phyloP scores from a whole-genome alignment of 2,113 vertebrate genomes.

The Phalacrocorax pelagicus region DNA sequence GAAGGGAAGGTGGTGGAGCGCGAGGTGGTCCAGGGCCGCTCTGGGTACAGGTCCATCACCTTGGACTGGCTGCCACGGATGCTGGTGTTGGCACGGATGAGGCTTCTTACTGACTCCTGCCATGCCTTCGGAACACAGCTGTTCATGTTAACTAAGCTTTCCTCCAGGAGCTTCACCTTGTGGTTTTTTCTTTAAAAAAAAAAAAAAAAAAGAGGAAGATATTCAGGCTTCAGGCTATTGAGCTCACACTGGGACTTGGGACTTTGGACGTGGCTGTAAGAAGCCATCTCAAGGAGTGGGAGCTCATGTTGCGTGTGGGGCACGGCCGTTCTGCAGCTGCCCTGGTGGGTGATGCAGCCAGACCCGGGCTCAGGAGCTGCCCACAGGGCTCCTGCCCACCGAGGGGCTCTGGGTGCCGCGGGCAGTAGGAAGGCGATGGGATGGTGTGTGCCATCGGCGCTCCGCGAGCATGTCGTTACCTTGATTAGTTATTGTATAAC shows the following conservation, averaged over 20 bases:
- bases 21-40: neutral
- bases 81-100: neutral
- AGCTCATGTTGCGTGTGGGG: rapidly evolving
- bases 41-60: neutral
- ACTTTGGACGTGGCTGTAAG: neutral
- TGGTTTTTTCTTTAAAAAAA: neutral
- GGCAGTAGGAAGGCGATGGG: neutral
- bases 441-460: rapidly evolving
- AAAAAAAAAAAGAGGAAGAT: neutral
- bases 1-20: neutral
- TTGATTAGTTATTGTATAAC: neutral
- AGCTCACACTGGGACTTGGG: neutral
- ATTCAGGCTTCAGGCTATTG: neutral
- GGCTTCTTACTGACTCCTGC: neutral
- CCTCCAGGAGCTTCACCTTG: neutral
- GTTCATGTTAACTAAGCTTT: neutral
- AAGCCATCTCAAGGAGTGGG: neutral
- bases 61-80: neutral
- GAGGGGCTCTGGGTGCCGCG: neutral
- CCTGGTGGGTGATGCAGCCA: neutral
- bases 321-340: neutral
- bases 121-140: rapidly evolving
- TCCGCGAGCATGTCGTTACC: rapidly evolving
- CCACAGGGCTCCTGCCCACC: rapidly evolving
- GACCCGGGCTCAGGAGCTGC: rapidly evolving